phyloP scores from a whole-genome alignment of 1,140 invertebrate species.

The Drosophila micromelanica region DNA sequence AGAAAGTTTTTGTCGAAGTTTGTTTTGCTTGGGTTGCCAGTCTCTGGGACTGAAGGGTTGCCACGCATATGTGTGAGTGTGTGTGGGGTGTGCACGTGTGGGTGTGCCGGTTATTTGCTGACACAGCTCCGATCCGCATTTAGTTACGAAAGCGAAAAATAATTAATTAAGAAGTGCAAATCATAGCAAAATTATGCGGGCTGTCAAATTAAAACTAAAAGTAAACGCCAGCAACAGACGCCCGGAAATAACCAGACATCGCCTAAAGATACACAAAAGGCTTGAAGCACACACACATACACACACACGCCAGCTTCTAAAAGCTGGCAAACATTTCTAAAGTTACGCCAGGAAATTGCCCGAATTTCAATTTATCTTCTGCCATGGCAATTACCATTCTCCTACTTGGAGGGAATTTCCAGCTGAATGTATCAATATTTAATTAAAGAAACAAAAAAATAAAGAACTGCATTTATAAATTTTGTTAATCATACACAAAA shows the following conservation, averaged over 20 bases:
- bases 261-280: slow-evolving; percentile 33
- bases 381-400: slow-evolving; percentile 26
- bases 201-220: slow-evolving; percentile 74
- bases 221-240: slow-evolving; percentile 64
- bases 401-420: background rate
- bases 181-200: slow-evolving; percentile 81
- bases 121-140: slow-evolving; percentile 65
- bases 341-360: slow-evolving; percentile 13
- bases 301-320: background rate
- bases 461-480: no score
- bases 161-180: slow-evolving; percentile 82
- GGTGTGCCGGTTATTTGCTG: slow-evolving; percentile 46
- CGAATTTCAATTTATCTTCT: slow-evolving; percentile 32
- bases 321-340: slow-evolving; percentile 10
- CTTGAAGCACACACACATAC: slow-evolving; percentile 9
- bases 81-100: slow-evolving; percentile 1
- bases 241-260: slow-evolving; percentile 37
- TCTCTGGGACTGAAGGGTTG: slow-evolving; percentile 25
- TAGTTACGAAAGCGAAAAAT: slow-evolving; percentile 70
- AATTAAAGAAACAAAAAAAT: no score
- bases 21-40: slow-evolving; percentile 38
- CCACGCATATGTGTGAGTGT: background rate
- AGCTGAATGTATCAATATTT: no score
- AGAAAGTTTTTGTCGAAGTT: slow-evolving; percentile 57
- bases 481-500: no score